Base-by-base conservation (phyloP, 92 coral and sea anemone species). In the Parazoanthus darwini region DNA sequence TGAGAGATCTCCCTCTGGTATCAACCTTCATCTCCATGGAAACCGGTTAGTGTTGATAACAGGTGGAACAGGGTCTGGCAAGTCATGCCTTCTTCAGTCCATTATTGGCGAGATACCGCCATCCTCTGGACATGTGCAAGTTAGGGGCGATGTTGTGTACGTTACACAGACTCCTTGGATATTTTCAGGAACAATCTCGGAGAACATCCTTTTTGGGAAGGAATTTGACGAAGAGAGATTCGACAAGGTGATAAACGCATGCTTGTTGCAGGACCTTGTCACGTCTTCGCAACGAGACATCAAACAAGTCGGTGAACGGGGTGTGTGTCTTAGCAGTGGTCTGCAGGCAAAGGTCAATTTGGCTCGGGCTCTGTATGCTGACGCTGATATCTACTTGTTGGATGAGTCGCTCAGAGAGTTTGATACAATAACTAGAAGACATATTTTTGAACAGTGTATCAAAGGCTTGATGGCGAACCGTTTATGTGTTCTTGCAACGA, bases 1-100 rank as follows among this genome's bases (percentile, higher is more conserved):
- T 0, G 44, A 25, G 29, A 36, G 8, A 15, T 84, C 43, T 8
- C 79, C 25, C 63, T 42, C 79, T 84, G 79, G 72, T 36, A 48
- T 84, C 20, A 84, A 35, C 68, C 79, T 84, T 72, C 79, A 84
- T 84, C 78, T 84, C 78, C 29, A 44, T 71, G 87, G 87, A 84
- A 48, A 46, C 66, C 87, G 48, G 25, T 71, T 84, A 18, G 87
- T 72, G 43, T 36, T 84, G 6, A 22, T 84, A 33, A 71, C 58
- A 50, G 87, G 87, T 44, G 67, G 22, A 56, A 50, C 75, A 50
- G 87, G 87, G 3, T 72, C 78, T 2, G 87, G 87, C 37, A 84
- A 84, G 37, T 84, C 87, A 5, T 84, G 78, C 59, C 78, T 84
- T 48, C 79, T 84, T 7, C 87, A 84, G 29, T 13, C 79, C 46